A percentile compares a stretch with the other conserved stretches of the same genome.
Evolutionary conservation across 2,888 invertebrate genomes (phyloP).

Genomic region (Hemicrepidius hirtus): DNA sequence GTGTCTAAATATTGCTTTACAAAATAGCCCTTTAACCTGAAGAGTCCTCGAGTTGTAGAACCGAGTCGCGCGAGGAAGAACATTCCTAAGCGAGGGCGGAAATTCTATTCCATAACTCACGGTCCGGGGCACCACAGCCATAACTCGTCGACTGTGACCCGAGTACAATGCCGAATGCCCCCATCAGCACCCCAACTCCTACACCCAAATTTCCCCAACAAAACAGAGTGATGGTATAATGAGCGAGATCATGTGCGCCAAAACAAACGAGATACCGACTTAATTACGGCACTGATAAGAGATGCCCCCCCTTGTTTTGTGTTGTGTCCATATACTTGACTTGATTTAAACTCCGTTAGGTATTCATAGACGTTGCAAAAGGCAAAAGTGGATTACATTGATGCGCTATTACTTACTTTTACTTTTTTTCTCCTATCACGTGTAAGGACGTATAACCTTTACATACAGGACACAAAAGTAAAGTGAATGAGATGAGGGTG

Average conservation of each 20-base stretch:
- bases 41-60: slow-evolving; percentile 41
- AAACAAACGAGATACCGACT: slow-evolving; percentile 54
- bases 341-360: slow-evolving; percentile 2
- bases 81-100: slow-evolving; percentile 59
- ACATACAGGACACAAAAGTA: no score
- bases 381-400: no score
- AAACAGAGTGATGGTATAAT: slow-evolving; percentile 52
- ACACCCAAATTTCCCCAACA: slow-evolving; percentile 45
- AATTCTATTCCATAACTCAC: slow-evolving; percentile 63
- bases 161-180: slow-evolving; percentile 52
- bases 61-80: slow-evolving; percentile 45
- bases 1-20: slow-evolving; percentile 46
- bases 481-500: no score
- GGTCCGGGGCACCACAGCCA: slow-evolving; percentile 58
- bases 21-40: slow-evolving; percentile 43
- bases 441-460: no score
- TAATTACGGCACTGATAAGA: slow-evolving; percentile 52
- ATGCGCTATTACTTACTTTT: no score
- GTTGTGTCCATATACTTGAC: slow-evolving; percentile 11
- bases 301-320: slow-evolving; percentile 43
- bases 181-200: slow-evolving; percentile 44
- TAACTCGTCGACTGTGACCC: slow-evolving; percentile 58
- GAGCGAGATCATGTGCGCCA: slow-evolving; percentile 52
- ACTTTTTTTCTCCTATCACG: no score
- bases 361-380: neutral